Evolutionary conservation across 2,113 vertebrate genomes (phyloP).

Genomic region (Hypocryptadius cinnamomeus): DNA sequence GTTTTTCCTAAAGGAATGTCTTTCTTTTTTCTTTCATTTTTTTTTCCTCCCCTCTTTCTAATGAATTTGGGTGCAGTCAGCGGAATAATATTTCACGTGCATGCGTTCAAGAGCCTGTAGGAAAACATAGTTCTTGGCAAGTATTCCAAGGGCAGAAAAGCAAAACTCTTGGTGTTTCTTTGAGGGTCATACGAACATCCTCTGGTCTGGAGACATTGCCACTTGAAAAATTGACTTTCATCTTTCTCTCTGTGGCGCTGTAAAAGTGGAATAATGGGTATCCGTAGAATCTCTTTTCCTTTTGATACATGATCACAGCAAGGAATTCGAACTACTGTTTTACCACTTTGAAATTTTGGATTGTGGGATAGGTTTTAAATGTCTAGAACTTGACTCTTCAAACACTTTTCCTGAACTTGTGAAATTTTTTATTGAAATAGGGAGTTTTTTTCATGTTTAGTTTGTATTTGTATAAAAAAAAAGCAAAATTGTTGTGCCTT

Average conservation of each 20-base stretch:
- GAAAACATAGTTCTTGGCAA: slow-evolving; percentile 66
- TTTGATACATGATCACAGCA: slow-evolving; percentile 69
- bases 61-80: slow-evolving; percentile 69
- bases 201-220: slow-evolving; percentile 58
- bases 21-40: background rate
- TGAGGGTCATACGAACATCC: slow-evolving; percentile 42
- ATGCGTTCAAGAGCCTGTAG: slow-evolving; percentile 65
- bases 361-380: slow-evolving; percentile 74
- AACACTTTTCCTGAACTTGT: slow-evolving; percentile 74
- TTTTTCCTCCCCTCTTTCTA: slow-evolving; percentile 13
- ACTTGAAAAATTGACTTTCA: slow-evolving; percentile 64
- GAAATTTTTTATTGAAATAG: slow-evolving; percentile 73
- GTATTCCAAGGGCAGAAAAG: slow-evolving; percentile 68
- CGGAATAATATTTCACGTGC: slow-evolving; percentile 68
- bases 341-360: slow-evolving; percentile 72
- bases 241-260: slow-evolving; percentile 59
- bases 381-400: slow-evolving; percentile 73
- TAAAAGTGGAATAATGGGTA: slow-evolving; percentile 72
- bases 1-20: slow-evolving; percentile 69
- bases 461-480: slow-evolving; percentile 81
- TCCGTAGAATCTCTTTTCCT: slow-evolving; percentile 56
- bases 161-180: slow-evolving; percentile 40
- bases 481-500: slow-evolving; percentile 84
- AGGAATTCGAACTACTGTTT: slow-evolving; percentile 67
- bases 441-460: slow-evolving; percentile 77